Conservation (phyloP, 2,888 invertebrate genomes). For the Cephus rjabovi region DNA sequence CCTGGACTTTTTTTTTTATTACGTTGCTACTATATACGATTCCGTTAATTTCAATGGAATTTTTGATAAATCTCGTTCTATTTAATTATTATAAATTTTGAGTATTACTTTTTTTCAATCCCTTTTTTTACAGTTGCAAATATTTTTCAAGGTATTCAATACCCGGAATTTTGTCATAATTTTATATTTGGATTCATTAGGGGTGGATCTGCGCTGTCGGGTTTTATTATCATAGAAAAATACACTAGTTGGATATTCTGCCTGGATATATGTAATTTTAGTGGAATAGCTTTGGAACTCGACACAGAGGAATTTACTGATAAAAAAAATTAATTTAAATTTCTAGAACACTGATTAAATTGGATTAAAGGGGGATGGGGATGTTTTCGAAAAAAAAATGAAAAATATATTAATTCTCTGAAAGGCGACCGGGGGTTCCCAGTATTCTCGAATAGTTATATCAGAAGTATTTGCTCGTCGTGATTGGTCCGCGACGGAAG, state of each 20-base stretch:
- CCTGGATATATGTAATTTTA: not conserved
- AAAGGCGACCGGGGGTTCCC: not conserved
- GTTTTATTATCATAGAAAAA: not conserved
- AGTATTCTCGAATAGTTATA: not conserved
- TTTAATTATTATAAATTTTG: not conserved
- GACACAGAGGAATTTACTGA: not conserved
- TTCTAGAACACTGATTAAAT: not conserved
- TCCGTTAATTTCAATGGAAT: not conserved
- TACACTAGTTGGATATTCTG: not conserved
- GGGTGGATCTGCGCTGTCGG: not conserved
- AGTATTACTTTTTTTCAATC: not conserved
- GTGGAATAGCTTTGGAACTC: not conserved
- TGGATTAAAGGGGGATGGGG: not conserved
- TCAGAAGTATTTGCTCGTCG: constrained; percentile 50
- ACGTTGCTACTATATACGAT: not conserved
- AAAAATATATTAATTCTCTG: not conserved
- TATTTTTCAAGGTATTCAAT: not conserved
- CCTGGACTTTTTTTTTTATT: not conserved
- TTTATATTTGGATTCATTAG: not conserved
- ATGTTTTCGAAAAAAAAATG: not conserved
- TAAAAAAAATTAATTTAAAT: not conserved
- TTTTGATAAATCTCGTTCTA: not conserved
- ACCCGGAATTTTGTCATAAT: fast-evolving
- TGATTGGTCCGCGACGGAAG: constrained; percentile 52
- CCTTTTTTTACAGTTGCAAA: not conserved